Conservation (phyloP, 2,797 vertebrate genomes). For the Natrix natrix region DNA sequence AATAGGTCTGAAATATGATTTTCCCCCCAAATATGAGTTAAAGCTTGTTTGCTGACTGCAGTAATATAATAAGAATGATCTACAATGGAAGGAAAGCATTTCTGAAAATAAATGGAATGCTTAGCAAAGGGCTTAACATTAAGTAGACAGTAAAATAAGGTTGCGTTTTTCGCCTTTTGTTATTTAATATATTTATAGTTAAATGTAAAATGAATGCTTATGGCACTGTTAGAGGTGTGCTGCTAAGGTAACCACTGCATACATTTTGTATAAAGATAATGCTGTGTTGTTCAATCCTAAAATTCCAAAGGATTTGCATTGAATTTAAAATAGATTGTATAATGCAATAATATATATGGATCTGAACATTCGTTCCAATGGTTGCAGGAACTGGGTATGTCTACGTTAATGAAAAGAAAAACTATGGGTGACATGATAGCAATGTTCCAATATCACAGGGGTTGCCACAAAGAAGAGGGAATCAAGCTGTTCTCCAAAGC, state of each 20-base stretch:
- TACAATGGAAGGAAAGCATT: neutral
- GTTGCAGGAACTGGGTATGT: no score
- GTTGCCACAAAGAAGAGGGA: no score
- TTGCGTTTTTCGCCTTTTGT: neutral
- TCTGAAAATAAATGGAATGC: neutral
- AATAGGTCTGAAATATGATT: neutral
- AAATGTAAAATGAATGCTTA: neutral
- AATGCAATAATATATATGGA: neutral
- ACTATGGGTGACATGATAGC: no score
- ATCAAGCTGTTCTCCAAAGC: no score
- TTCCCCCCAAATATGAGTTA: neutral
- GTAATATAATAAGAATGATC: neutral
- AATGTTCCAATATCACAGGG: no score
- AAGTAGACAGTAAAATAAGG: neutral
- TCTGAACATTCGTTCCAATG: neutral
- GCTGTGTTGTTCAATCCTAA: neutral
- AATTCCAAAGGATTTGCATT: neutral
- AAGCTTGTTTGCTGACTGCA: neutral
- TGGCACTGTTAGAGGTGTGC: neutral
- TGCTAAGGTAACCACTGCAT: neutral
- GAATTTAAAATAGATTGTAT: neutral
- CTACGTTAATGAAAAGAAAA: no score
- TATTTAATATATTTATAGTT: neutral
- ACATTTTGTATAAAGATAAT: neutral
- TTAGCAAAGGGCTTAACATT: neutral